Evolutionary conservation across 2,888 invertebrate genomes (phyloP).

Genomic region (Agriopis leucophaearia): DNA sequence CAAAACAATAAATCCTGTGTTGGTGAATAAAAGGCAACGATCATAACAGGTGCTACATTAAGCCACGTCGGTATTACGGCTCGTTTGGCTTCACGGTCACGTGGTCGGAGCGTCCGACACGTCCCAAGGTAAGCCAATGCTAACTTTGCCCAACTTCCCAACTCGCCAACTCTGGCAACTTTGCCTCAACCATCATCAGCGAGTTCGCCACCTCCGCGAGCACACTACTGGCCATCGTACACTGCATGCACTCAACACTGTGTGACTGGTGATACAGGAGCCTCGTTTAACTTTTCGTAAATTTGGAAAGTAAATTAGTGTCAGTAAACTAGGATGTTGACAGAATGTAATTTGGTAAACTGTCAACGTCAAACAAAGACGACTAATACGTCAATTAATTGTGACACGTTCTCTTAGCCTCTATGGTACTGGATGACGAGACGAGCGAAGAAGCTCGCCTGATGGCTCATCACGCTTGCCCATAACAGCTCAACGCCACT

Average conservation of each 20-base stretch:
- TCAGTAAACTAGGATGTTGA: too few species aligned
- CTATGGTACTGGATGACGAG: too few species aligned
- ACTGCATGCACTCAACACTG: not conserved
- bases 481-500: too few species aligned
- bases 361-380: too few species aligned
- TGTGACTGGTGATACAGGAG: too few species aligned
- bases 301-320: too few species aligned
- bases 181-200: constrained; percentile 24
- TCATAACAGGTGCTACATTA: constrained; percentile 48
- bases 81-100: constrained; percentile 46
- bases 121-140: constrained; percentile 31
- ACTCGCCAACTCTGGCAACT: constrained; percentile 40
- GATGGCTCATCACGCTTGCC: too few species aligned
- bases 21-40: constrained; percentile 18
- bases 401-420: too few species aligned
- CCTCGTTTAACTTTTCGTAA: too few species aligned
- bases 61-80: constrained; percentile 26
- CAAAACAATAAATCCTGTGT: constrained; percentile 24
- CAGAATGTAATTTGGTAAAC: too few species aligned
- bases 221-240: not conserved
- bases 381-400: too few species aligned
- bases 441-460: too few species aligned
- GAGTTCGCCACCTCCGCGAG: constrained; percentile 10
- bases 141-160: constrained; percentile 29
- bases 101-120: constrained; percentile 39